Evolutionary conservation across 1,140 invertebrate species (phyloP), one percentile per base, ranked within the genome.

Genomic region (Bicyclus anynana): DNA sequence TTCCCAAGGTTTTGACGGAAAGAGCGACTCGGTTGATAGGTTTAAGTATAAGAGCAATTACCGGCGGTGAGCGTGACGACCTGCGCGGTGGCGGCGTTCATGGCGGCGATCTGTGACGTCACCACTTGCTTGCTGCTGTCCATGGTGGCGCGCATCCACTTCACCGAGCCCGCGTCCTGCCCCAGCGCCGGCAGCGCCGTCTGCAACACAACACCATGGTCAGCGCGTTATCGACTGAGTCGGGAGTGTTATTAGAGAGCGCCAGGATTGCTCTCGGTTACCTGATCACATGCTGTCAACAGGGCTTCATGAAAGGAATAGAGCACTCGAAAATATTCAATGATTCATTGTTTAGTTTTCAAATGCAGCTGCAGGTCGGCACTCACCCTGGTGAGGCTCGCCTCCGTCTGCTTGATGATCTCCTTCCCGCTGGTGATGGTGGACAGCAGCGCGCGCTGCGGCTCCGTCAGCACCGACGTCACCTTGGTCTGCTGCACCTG

Each of bases 51-150:
- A n/a, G n/a, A n/a, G n/a, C n/a, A n/a, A n/a, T n/a, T n/a, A 90
- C 92, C 94, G 0, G 96, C 96, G 0, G 97, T 98, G 29, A 98
- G 89, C 0, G 97, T 98, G n/a, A 99, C 97, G 5, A 99, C 91
- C 85, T 99, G 97, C 10, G 98, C 98, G 0, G 98, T 99, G 33
- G 98, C 98, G 0, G 98, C 98, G 90, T 98, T 99, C 97, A 99
- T 99, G 26, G 98, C 98, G 9, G 98, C 98, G 68, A 99, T 95
- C 85, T 99, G 97, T 27, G 96, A 97, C 27, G 96, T 96, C 14
- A 99, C 96, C 70, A 95, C 97, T 87, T 99, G 97, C 77, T 98
- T 97, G 77, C 97, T 97, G 10, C 97, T 96, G 83, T 99, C 98
- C 77, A 99, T 90, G 2, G 95, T 96, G 46, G 95, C 95, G 75